A percentile compares a stretch with the other conserved stretches of the same genome.
Evolutionary conservation across 2,888 invertebrate species (phyloP).

Genomic region (Lomographa bimaculata): DNA sequence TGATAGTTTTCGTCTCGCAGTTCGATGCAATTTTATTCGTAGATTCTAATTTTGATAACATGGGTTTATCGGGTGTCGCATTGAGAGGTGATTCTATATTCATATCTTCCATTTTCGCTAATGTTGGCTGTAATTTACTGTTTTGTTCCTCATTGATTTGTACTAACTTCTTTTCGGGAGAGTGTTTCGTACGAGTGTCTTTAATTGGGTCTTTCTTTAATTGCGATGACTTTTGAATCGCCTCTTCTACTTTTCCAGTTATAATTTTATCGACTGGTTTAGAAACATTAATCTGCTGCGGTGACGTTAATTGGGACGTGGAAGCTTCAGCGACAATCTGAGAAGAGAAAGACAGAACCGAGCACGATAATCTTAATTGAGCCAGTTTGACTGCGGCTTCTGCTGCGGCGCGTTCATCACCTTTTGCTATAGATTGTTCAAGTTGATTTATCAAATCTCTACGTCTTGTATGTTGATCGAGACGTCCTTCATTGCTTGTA

Average conservation of each 20-base stretch:
- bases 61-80: not conserved
- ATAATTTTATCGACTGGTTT: constrained; percentile 9
- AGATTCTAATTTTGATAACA: constrained; percentile 12
- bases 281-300: constrained; percentile 4
- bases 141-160: not conserved
- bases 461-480: constrained; percentile 58
- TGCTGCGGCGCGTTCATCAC: constrained; percentile 90
- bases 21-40: constrained; percentile 2
- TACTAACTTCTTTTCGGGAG: constrained; percentile 1
- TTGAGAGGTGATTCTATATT: no score
- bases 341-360: constrained; percentile 80
- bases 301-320: constrained; percentile 27
- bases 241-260: constrained; percentile 12
- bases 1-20: constrained; percentile 16
- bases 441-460: constrained; percentile 85
- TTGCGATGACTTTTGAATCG: constrained; percentile 9
- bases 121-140: not conserved
- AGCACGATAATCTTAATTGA: constrained; percentile 89
- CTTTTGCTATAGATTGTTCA: constrained; percentile 90
- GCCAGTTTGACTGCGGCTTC: constrained; percentile 90
- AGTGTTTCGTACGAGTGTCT: not conserved
- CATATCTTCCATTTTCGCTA: constrained; percentile 1
- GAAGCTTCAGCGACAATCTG: constrained; percentile 60
- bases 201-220: not conserved
- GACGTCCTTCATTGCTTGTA: constrained; percentile 7